Percentiles rank a stretch among this genome's conserved stretches.
Evolutionary conservation across 2,797 vertebrate species (phyloP).

Genomic region (Hafferia zeledoni): DNA sequence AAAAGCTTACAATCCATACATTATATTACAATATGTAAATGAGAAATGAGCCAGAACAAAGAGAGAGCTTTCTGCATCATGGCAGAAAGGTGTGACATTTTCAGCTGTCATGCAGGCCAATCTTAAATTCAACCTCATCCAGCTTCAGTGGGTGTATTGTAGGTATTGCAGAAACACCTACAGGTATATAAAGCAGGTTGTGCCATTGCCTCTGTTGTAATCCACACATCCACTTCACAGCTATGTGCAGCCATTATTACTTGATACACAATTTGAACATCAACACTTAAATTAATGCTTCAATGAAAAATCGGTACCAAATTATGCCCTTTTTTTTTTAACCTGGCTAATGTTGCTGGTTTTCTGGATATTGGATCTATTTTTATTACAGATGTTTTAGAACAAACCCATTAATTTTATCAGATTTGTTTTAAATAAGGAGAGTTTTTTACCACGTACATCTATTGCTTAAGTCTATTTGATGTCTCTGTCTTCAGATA

Average conservation of each 20-base stretch:
- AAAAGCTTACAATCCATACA: neutral
- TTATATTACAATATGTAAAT: neutral
- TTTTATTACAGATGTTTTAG: neutral
- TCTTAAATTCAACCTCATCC: slow-evolving; percentile 23
- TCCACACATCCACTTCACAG: neutral
- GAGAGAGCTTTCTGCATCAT: neutral
- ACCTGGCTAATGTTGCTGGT: neutral
- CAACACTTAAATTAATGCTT: neutral
- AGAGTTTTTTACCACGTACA: neutral
- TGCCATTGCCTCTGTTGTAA: neutral
- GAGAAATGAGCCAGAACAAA: slow-evolving; percentile 33
- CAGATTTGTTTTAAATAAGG: neutral
- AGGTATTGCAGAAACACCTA: neutral
- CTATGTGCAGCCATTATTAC: neutral
- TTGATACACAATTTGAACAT: neutral
- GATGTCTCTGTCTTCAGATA: neutral
- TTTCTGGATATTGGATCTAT: neutral
- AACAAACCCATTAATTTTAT: neutral
- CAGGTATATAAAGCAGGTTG: neutral
- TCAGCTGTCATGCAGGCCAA: slow-evolving; percentile 26
- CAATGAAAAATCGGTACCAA: neutral
- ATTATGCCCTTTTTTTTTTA: neutral
- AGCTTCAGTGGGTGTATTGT: neutral
- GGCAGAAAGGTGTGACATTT: slow-evolving; percentile 43
- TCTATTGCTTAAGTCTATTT: neutral